These are phyloP conservation scores for Megalopta genalis DNA, from an alignment of 1,140 invertebrate species.

Conservation along the genomic window DNA sequence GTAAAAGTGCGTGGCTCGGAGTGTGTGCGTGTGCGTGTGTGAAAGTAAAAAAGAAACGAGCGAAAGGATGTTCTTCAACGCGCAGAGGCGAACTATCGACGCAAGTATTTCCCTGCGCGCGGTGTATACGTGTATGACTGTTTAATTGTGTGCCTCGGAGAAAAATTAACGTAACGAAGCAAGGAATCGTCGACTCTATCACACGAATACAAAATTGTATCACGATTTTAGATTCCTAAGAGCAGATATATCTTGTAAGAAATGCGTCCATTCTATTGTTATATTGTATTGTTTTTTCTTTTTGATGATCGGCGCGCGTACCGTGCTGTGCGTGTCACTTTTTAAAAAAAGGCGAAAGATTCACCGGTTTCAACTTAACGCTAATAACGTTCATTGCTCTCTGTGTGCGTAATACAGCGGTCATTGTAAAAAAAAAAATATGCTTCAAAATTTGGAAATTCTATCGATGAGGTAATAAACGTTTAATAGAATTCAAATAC, in stretches of 20 bases:
- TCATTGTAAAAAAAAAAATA: slow-evolving; percentile 35
- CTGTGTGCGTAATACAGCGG: slow-evolving; percentile 38
- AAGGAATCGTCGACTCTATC: slow-evolving; percentile 22
- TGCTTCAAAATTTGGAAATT: slow-evolving; percentile 63
- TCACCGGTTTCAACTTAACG: slow-evolving; percentile 40
- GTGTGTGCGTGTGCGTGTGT: too few relatives aligned
- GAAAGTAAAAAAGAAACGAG: slow-evolving; percentile 41
- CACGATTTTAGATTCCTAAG: slow-evolving; percentile 21
- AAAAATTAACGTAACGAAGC: not conserved
- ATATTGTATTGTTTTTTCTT: slow-evolving; percentile 37
- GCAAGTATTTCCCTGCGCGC: slow-evolving; percentile 16
- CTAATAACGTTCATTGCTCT: slow-evolving; percentile 54
- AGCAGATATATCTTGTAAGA: slow-evolving; percentile 29
- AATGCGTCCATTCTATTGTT: slow-evolving; percentile 40
- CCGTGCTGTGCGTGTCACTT: slow-evolving; percentile 19
- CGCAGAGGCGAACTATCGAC: slow-evolving; percentile 23
- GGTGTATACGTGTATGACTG: slow-evolving; percentile 8
- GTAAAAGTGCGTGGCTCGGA: slow-evolving; percentile 40
- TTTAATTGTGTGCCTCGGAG: slow-evolving; percentile 19
- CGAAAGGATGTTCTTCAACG: slow-evolving; percentile 30
- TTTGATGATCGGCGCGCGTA: slow-evolving; percentile 13
- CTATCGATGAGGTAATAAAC: slow-evolving; percentile 64
- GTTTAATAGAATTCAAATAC: slow-evolving; percentile 62
- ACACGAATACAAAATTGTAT: slow-evolving; percentile 18
- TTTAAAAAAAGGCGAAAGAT: not conserved